Evolutionary conservation across 1,140 invertebrate species (phyloP), one percentile per base, ranked within the genome.

Genomic region (Vanessa atalanta): DNA sequence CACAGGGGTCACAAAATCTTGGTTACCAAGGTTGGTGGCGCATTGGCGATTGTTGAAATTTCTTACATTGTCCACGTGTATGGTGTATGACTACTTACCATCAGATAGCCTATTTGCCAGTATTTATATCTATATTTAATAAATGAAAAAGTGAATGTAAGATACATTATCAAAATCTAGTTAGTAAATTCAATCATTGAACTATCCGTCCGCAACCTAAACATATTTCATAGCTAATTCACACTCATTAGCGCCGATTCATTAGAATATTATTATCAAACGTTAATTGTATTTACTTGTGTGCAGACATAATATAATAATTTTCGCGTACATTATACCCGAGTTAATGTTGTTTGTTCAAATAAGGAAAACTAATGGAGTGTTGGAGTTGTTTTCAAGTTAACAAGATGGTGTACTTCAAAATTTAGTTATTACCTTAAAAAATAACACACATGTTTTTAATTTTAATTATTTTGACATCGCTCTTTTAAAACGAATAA

Each of bases 211-310:
- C 66, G 16, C 37, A 69, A 57, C 20, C 53, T 69, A 69, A 69
- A 69, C 66, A 69, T 3, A 69, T 57, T 14, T 20, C 53, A 53
- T 47, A 60, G 23, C 57, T 61, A 57, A 61, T 69, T 61, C 20
- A 69, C 23, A 60, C 55, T 61, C 53, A 69, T 69, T 69, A 69
- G 67, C 37, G 47, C 67, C 53, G 53, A 15, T 69, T 48, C 67
- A 69, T 69, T 69, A 69, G 37, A 69, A 69, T 69, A 69, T 61
- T 20, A 43, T 69, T 20, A 61, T 61, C 53, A 57, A 69, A 69
- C 53, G 43, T 8, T 61, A 68, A 57, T 37, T 68, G 15, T 68
- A 55, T 57, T 68, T 20, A 51, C 65, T 55, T 68, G n/a, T 68
- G 26, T 53, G 48, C 50, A 68, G 16, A 57, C 26, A 68, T 55